Percentiles rank a stretch among this genome's conserved stretches.
These are phyloP conservation scores for Caenorhabditis imperialis DNA, from an alignment of 2,888 invertebrate genomes.

Conservation along the genomic window DNA sequence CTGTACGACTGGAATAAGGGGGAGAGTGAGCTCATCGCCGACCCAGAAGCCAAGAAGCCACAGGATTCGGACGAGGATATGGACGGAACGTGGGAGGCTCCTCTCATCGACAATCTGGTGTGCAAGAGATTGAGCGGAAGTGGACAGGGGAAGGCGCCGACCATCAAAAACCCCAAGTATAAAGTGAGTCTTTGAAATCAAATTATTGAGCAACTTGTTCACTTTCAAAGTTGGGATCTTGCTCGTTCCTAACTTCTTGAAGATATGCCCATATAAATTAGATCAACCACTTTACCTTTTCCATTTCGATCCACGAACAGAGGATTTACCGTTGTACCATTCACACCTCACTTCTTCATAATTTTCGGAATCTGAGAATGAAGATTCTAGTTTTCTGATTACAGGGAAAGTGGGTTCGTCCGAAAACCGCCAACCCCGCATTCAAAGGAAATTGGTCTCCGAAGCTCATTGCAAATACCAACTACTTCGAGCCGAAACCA, in stretches of 20 bases:
- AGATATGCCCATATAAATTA: constrained; percentile 28
- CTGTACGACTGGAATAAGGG: constrained; percentile 83
- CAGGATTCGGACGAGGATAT: constrained; percentile 97
- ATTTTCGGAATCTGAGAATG: no score
- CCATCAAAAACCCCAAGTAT: constrained; percentile 81
- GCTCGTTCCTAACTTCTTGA: not conserved
- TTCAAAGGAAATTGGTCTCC: constrained; percentile 82
- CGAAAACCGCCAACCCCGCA: constrained; percentile 81
- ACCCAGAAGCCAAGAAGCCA: constrained; percentile 89
- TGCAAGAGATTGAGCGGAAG: constrained; percentile 86
- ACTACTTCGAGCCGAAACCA: constrained; percentile 94
- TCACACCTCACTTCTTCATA: not conserved
- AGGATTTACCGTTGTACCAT: constrained; percentile 49
- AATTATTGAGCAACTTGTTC: no score
- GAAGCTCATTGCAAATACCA: constrained; percentile 90
- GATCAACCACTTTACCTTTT: constrained; percentile 43
- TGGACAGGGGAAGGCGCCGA: constrained; percentile 87
- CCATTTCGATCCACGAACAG: not conserved
- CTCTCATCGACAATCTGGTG: constrained; percentile 79
- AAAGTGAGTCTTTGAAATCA: no score
- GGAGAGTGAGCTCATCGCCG: constrained; percentile 87
- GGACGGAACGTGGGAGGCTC: constrained; percentile 99
- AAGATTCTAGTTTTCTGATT: no score
- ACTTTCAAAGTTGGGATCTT: not conserved
- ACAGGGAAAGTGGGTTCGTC: constrained; percentile 92